Base-by-base conservation (phyloP, 2,797 vertebrate species). In the Gambusia yucatana region DNA sequence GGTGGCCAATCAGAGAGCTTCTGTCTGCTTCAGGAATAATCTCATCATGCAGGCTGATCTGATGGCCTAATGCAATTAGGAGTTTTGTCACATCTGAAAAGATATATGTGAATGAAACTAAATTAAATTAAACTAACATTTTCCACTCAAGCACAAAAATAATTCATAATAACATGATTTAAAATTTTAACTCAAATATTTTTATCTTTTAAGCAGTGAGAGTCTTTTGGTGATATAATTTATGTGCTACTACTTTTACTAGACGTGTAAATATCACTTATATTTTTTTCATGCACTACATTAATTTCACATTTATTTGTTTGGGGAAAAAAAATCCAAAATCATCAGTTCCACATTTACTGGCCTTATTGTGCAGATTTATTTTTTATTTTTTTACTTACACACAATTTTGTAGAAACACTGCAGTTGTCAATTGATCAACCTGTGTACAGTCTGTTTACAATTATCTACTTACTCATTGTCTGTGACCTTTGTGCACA, bases 11-110 rank as follows among this genome's bases (percentile, higher is more conserved):
- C 73, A 88, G 79, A 85, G n/a, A 28, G 76, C 84, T 70, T 79
- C 63, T 67, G 6, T 73, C 77, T 87, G 80, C 74, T 79, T 86
- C 78, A 41, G 46, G 77, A 83, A 43, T 91, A 90, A 91, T 93
- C 89, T 87, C 30, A 74, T 84, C 28, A 44, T 75, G 46, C 52
- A 88, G 72, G 72, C 78, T 69, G 69, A 50, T 77, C 82, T 88
- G 69, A 83, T 79, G 75, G 28, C 57, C 75, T 90, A 88, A 90
- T 90, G 80, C 84, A 76, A 84, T 89, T 83, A 88, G 74, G 48
- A 8, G n/a, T 76, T 87, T 82, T 55, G 83, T 80, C 79, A 80
- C 36, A 41, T 39, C 33, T 72, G 39, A 25, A 28, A 75, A 73
- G 25, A 73, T 75, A 28, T 43, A 46, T 52, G 76, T 43, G 59